A percentile compares a stretch with the other conserved stretches of the same genome.
These are phyloP conservation scores for Conchocele bisecta DNA, from an alignment of 2,888 invertebrate genomes.

Conservation along the genomic window DNA sequence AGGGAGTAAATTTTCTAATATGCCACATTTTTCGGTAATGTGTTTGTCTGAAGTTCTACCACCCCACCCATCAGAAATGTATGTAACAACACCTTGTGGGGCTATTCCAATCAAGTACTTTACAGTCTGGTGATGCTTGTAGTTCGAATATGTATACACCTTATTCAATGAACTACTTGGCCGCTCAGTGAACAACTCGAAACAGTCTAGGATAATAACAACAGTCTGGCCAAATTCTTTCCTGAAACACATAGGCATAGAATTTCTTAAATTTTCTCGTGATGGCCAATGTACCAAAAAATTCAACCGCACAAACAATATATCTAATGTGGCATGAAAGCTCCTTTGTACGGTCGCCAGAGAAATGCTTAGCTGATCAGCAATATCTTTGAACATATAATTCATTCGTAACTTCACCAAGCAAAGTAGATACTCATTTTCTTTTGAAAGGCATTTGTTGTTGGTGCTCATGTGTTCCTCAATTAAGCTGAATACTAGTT, in stretches of 20 bases:
- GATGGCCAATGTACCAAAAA: conserved; percentile 29
- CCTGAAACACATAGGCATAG: conserved; percentile 40
- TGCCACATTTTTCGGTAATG: conserved; percentile 52
- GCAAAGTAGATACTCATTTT: conserved; percentile 31
- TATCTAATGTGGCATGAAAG: conserved; percentile 25
- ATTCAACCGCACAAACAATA: conserved; percentile 20
- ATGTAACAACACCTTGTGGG: conserved; percentile 59
- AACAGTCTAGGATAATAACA: conserved; percentile 29
- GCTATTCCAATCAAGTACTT: conserved; percentile 65
- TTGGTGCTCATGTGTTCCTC: conserved; percentile 10
- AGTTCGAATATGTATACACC: conserved; percentile 30
- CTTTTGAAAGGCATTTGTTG: conserved; percentile 22
- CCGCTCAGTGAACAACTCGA: conserved; percentile 28
- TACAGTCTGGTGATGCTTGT: conserved; percentile 42
- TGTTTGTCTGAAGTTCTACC: conserved; percentile 62
- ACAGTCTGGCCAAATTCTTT: conserved; percentile 41
- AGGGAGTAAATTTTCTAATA: conserved; percentile 43
- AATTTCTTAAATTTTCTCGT: conserved; percentile 16
- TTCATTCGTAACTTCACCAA: conserved; percentile 33
- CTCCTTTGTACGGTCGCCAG: conserved; percentile 17
- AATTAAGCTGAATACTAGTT: conserved; percentile 18
- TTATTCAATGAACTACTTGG: conserved; percentile 9
- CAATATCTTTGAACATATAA: conserved; percentile 22
- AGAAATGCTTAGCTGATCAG: conserved; percentile 30
- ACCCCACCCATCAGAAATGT: conserved; percentile 65